Base-by-base conservation (phyloP, 2,113 vertebrate genomes). In the Fukomys damarensis region DNA sequence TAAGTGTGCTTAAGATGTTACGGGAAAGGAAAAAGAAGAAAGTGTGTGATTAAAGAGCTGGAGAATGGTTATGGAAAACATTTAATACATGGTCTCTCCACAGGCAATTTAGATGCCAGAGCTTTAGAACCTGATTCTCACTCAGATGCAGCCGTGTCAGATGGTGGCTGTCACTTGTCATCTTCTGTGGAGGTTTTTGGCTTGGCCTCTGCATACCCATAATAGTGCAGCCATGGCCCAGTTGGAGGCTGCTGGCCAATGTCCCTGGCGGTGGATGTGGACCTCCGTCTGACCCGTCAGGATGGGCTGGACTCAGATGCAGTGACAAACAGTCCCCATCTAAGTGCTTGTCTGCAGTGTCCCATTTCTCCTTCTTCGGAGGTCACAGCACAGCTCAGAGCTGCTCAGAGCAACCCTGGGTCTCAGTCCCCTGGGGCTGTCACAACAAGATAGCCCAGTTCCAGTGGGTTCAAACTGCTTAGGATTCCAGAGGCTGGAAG, bases 1-100 rank as follows among this genome's bases (percentile, higher is more conserved):
- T 59, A 95, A 93, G 68, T 89, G 88, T 58, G 77, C 82, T 96
- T 41, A 80, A 86, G 93, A 77, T 79, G 49, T 97, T 95, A 79
- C 2, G 4, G 89, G 92, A 85, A 90, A n/a, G 87, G 43, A 46
- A 80, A 54, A 72, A 74, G 87, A 41, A 63, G 72, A 58, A 43
- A 30, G 5, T 52, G 2, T 12, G 32, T 93, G 96, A 93, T 96
- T 82, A 81, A 86, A 72, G 90, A 84, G 89, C 70, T n/a, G 76
- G 46, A 52, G 74, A 56, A 68, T 28, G 77, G 88, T 52, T 88
- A 22, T 38, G 85, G 93, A 92, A 77, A 92, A 94, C 95, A 92
- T 97, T 66, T 86, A 91, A 96, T 93, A 81, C 85, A 74, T 0
- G 9, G 6, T 68, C 61, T 82, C 32, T 54, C 89, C 30, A 35